phyloP scores from a whole-genome alignment of 2,113 vertebrate species.

The Microcebus jonahi region DNA sequence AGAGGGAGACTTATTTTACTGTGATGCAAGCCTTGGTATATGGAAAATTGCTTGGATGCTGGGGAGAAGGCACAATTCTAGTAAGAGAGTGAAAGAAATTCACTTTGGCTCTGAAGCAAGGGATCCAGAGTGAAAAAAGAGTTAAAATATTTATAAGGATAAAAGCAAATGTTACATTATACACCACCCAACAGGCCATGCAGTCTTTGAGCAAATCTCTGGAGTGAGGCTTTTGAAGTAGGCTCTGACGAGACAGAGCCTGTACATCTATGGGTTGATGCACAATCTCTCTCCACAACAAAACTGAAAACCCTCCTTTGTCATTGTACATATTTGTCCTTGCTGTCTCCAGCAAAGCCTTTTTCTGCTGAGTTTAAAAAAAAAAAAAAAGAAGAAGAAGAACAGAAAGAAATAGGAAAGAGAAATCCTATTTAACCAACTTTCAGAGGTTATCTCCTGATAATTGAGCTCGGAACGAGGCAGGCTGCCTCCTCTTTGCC shows the following conservation, averaged over 20 bases:
- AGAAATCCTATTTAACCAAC: conserved; percentile 71
- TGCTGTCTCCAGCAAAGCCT: conserved; percentile 32
- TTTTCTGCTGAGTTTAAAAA: conserved; percentile 36
- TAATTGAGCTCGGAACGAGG: conserved; percentile 47
- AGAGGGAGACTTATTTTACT: not conserved
- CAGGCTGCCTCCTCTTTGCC: conserved; percentile 44
- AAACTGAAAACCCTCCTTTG: conserved; percentile 11
- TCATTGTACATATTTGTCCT: conserved; percentile 49
- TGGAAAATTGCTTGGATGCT: not conserved
- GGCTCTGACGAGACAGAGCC: not conserved
- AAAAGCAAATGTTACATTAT: conserved; percentile 57
- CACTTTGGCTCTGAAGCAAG: conserved; percentile 59
- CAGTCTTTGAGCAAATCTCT: conserved; percentile 60
- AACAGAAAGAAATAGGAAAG: conserved; percentile 36
- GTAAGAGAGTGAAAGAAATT: conserved; percentile 36
- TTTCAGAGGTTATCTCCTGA: conserved; percentile 50
- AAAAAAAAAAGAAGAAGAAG: not conserved
- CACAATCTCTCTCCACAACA: not conserved
- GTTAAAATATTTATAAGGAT: conserved; percentile 75
- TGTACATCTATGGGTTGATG: not conserved
- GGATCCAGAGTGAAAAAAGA: conserved; percentile 50
- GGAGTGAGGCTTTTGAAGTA: conserved; percentile 62
- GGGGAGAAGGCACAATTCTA: conserved; percentile 23
- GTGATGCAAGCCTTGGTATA: not conserved
- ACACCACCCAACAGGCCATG: not conserved